A percentile compares a stretch with the other conserved stretches of the same genome.
Evolutionary conservation across 2,797 vertebrate species (phyloP).

Genomic region (Poeciliopsis presidionis): DNA sequence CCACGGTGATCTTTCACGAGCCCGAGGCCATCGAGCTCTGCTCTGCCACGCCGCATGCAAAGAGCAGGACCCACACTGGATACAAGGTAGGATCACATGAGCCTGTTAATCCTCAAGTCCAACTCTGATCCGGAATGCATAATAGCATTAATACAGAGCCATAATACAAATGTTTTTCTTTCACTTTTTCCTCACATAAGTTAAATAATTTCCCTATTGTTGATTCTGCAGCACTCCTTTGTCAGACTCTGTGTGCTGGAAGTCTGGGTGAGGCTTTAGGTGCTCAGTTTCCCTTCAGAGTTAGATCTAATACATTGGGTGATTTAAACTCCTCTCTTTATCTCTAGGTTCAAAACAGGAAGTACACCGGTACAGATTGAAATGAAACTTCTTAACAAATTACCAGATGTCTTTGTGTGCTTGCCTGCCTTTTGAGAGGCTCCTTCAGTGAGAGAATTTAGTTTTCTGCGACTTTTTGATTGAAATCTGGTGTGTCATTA

Average conservation of each 20-base stretch:
- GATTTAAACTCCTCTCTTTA: constrained; percentile 37
- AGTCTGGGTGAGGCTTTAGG: constrained; percentile 10
- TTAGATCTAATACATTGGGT: constrained; percentile 42
- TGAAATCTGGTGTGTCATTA: background rate
- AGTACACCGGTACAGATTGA: constrained; percentile 47
- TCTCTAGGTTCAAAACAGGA: constrained; percentile 40
- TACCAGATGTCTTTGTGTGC: constrained; percentile 31
- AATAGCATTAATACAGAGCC: constrained; percentile 55
- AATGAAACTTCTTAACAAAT: constrained; percentile 47
- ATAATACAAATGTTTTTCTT: constrained; percentile 55
- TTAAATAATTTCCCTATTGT: constrained; percentile 30
- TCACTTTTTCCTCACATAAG: constrained; percentile 26
- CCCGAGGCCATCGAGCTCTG: constrained; percentile 98
- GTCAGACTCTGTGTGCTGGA: constrained; percentile 30
- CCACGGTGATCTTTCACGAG: constrained; percentile 97
- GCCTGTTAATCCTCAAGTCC: constrained; percentile 54
- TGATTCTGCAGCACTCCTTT: constrained; percentile 15
- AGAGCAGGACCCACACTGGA: constrained; percentile 87
- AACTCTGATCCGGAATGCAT: constrained; percentile 33
- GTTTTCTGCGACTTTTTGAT: constrained; percentile 35
- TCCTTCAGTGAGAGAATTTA: constrained; percentile 2
- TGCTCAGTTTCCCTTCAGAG: constrained; percentile 27
- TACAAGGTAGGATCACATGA: constrained; percentile 88
- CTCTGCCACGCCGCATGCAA: constrained; percentile 91
- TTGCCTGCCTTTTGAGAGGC: constrained; percentile 8